Evolutionary conservation across 2,113 vertebrate species (phyloP).

Genomic region (Scartelaos histophorus): DNA sequence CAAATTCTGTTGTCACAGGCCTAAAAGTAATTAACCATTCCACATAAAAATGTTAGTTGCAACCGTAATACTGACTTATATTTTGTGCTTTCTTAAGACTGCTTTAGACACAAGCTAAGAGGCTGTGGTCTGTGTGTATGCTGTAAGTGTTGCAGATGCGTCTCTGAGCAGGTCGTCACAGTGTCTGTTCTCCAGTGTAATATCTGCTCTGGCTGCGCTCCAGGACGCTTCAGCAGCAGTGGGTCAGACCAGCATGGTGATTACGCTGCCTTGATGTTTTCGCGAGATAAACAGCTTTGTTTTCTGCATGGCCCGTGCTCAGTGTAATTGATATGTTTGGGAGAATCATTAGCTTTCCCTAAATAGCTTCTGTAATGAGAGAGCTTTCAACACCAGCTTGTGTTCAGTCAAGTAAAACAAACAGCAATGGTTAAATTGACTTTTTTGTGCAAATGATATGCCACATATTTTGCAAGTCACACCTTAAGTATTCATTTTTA

Average conservation of each 20-base stretch:
- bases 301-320: neutral
- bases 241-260: constrained; percentile 30
- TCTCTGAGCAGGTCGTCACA: neutral
- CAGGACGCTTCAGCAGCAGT: constrained; percentile 23
- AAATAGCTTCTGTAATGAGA: neutral
- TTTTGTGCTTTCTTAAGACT: neutral
- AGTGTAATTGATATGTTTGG: constrained; percentile 9
- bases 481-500: too few relatives aligned
- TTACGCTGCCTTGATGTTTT: constrained; percentile 38
- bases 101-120: constrained; percentile 9
- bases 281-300: constrained; percentile 24
- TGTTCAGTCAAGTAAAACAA: neutral
- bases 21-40: too few relatives aligned
- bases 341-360: constrained; percentile 4
- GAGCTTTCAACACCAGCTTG: neutral
- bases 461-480: too few relatives aligned
- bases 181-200: constrained; percentile 25
- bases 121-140: constrained; percentile 23
- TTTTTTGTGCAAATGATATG: too few relatives aligned
- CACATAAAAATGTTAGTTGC: too few relatives aligned
- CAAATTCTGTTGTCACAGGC: too few relatives aligned
- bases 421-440: neutral
- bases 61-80: too few relatives aligned
- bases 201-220: constrained; percentile 41
- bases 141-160: neutral